Evolutionary conservation across 1,140 invertebrate species (phyloP).

Genomic region (Leguminivora glycinivorella): DNA sequence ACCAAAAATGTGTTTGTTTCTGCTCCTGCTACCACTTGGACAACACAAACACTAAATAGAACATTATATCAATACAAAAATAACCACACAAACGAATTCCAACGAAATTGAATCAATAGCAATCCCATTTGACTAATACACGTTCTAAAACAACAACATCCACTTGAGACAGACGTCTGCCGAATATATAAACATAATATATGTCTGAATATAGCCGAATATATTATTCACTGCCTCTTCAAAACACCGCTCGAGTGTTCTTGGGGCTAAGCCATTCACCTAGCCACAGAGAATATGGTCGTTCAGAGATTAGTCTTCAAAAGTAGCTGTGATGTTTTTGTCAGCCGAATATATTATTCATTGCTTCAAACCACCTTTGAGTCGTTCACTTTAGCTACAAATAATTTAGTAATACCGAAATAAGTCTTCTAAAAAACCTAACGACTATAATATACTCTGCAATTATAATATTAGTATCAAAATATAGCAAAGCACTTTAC

Average conservation of each 20-base stretch:
- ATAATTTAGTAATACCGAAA: no score
- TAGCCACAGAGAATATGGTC: not conserved
- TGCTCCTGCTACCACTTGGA: not conserved
- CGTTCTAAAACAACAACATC: conserved; percentile 6
- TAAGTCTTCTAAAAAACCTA: no score
- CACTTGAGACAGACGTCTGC: conserved; percentile 7
- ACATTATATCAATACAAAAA: not conserved
- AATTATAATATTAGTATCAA: no score
- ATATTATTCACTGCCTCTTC: conserved; percentile 4
- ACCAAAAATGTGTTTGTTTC: no score
- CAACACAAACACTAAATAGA: not conserved
- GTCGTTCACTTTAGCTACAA: no score
- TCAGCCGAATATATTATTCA: no score
- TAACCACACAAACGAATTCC: not conserved
- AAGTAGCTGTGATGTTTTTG: no score
- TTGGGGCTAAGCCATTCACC: conserved; percentile 5
- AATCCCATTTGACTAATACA: conserved; percentile 3
- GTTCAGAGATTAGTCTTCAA: not conserved
- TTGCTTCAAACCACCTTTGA: no score
- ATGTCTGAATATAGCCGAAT: not conserved
- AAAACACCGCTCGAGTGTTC: not conserved
- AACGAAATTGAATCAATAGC: not conserved
- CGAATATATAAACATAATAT: no score
- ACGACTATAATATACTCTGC: no score
- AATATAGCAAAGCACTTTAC: no score